Percentiles rank a stretch among this genome's conserved stretches.
These are phyloP conservation scores for Apeira syringaria DNA, from an alignment of 2,888 invertebrate species.

Conservation along the genomic window DNA sequence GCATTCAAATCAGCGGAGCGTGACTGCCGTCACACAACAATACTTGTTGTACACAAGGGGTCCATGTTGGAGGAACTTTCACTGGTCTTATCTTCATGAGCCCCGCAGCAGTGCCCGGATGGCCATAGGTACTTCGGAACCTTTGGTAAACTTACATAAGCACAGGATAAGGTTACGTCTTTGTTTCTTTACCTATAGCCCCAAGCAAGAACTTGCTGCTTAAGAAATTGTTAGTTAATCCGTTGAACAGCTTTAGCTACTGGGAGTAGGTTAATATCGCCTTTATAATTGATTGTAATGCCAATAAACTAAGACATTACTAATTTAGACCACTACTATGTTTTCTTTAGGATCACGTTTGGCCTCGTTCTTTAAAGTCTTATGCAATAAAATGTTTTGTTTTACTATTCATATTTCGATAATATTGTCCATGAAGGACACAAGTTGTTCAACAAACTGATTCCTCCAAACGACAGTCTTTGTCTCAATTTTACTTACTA, in stretches of 20 bases:
- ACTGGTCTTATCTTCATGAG: conserved; percentile 53
- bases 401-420: conserved; percentile 14
- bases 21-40: conserved; percentile 63
- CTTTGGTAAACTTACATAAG: conserved; percentile 24
- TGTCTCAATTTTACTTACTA: conserved; percentile 1
- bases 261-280: too few relatives aligned
- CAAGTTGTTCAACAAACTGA: conserved; percentile 2
- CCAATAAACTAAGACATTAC: conserved; percentile 9
- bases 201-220: conserved; percentile 28
- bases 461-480: not conserved
- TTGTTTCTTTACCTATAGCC: conserved; percentile 38
- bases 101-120: conserved; percentile 36
- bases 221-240: conserved; percentile 11
- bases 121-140: conserved; percentile 33
- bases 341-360: conserved; percentile 18
- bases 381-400: conserved; percentile 11
- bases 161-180: conserved; percentile 26
- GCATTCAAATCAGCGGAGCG: conserved; percentile 67
- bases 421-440: conserved; percentile 5
- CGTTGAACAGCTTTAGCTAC: conserved; percentile 4
- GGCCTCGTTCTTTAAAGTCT: conserved; percentile 12
- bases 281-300: conserved; percentile 2
- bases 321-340: conserved; percentile 5
- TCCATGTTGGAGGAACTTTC: conserved; percentile 54
- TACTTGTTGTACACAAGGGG: conserved; percentile 41